Conservation (phyloP, 2,797 vertebrate species). For the Leptoclinus maculatus region DNA sequence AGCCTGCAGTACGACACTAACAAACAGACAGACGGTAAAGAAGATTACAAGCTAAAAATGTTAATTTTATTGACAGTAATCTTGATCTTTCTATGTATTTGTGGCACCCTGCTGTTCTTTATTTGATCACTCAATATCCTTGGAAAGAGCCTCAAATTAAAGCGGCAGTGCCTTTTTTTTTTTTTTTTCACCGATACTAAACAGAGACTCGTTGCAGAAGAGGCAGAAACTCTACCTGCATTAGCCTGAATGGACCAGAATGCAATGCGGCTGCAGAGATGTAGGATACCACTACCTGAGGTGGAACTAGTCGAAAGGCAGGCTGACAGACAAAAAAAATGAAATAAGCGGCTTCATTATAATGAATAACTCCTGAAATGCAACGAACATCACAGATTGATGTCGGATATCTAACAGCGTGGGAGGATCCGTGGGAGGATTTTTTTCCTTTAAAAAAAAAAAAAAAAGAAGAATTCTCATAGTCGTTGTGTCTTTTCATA, state of each 20-base stretch:
- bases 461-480: too few species aligned
- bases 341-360: slow-evolving; percentile 64
- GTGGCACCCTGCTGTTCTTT: slow-evolving; percentile 36
- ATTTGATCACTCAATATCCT: slow-evolving; percentile 40
- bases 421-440: slow-evolving; percentile 67
- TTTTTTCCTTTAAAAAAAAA: slow-evolving; percentile 44
- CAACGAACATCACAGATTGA: slow-evolving; percentile 61
- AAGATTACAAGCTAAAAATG: slow-evolving; percentile 30
- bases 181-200: not conserved
- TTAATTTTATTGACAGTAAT: slow-evolving; percentile 30
- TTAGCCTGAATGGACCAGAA: not conserved
- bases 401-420: slow-evolving; percentile 67
- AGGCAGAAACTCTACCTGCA: not conserved
- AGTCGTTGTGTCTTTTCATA: slow-evolving; percentile 66
- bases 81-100: slow-evolving; percentile 26
- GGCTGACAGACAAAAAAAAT: slow-evolving; percentile 26
- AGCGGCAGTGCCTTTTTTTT: slow-evolving; percentile 4
- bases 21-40: slow-evolving; percentile 19
- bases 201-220: not conserved
- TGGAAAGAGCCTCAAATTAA: slow-evolving; percentile 19
- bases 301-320: slow-evolving; percentile 37
- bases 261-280: slow-evolving; percentile 36
- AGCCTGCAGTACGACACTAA: not conserved
- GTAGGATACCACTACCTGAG: slow-evolving; percentile 32
- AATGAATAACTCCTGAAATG: slow-evolving; percentile 65